These are phyloP conservation scores for Carollia perspicillata DNA, from an alignment of 2,113 vertebrate genomes.

Conservation along the genomic window DNA sequence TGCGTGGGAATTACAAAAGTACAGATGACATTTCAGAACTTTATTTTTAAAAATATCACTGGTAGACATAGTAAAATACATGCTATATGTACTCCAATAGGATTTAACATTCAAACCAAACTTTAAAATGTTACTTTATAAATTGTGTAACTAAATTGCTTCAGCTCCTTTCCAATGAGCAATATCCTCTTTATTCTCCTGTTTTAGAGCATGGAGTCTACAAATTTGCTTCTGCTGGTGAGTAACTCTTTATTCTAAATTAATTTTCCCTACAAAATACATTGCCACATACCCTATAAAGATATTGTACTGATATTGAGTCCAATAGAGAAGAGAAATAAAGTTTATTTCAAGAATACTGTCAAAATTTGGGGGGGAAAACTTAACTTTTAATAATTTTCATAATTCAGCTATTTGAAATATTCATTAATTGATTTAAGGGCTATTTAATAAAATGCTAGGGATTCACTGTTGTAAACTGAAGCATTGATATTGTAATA, in stretches of 20 bases:
- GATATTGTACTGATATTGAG: not conserved
- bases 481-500: not conserved
- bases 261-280: not conserved
- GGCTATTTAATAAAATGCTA: not conserved
- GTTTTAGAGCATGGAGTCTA: not conserved
- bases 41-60: conserved; percentile 44
- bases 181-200: not conserved
- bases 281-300: not conserved
- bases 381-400: not conserved
- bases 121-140: conserved; percentile 52
- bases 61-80: conserved; percentile 32
- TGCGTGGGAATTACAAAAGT: conserved; percentile 30
- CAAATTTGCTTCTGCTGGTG: not conserved
- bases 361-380: not conserved
- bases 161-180: not conserved
- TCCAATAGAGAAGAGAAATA: not conserved
- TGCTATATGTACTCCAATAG: not conserved
- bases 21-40: conserved; percentile 47
- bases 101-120: conserved; percentile 58
- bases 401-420: not conserved
- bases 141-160: conserved; percentile 13
- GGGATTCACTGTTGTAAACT: not conserved
- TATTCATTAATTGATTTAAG: not conserved
- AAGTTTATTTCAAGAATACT: not conserved
- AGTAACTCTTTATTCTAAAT: not conserved